Conservation (phyloP, 2,113 vertebrate genomes). For the Scatophagus argus region DNA sequence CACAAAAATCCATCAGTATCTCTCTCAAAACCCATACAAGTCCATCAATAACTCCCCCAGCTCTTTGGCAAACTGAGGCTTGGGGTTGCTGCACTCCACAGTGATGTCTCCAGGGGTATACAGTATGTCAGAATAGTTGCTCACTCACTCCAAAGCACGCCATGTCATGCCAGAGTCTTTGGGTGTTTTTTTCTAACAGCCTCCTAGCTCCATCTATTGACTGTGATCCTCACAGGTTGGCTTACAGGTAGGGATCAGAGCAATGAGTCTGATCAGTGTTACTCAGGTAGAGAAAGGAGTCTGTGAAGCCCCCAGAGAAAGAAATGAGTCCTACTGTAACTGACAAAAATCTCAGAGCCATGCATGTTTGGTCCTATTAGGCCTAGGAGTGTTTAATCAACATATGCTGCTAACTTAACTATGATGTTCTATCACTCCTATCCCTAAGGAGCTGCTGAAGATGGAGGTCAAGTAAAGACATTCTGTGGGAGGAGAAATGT, state of each 20-base stretch:
- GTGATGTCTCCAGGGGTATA: conserved; percentile 2
- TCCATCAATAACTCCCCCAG: conserved; percentile 3
- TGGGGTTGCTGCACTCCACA: background rate
- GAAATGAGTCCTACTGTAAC: background rate
- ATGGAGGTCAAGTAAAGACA: background rate
- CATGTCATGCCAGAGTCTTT: conserved; percentile 3
- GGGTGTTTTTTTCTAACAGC: conserved; percentile 25
- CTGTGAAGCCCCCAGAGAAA: background rate
- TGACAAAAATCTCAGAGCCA: background rate
- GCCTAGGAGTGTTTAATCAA: background rate
- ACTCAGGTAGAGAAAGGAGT: background rate
- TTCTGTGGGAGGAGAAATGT: background rate
- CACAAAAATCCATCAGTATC: background rate
- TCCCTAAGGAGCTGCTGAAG: background rate
- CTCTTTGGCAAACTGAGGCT: conserved; percentile 21
- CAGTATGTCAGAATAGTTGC: conserved; percentile 23
- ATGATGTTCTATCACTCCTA: too few relatives aligned
- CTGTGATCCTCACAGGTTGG: conserved; percentile 3
- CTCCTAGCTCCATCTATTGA: conserved; percentile 47
- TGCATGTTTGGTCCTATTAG: background rate
- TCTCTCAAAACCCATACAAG: background rate
- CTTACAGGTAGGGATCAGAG: background rate
- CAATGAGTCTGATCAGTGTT: background rate
- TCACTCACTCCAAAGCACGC: conserved; percentile 29
- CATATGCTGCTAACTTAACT: too few relatives aligned